Percentiles rank a stretch among this genome's conserved stretches.
Conservation (phyloP, 2,888 invertebrate species). For the Actias luna region DNA sequence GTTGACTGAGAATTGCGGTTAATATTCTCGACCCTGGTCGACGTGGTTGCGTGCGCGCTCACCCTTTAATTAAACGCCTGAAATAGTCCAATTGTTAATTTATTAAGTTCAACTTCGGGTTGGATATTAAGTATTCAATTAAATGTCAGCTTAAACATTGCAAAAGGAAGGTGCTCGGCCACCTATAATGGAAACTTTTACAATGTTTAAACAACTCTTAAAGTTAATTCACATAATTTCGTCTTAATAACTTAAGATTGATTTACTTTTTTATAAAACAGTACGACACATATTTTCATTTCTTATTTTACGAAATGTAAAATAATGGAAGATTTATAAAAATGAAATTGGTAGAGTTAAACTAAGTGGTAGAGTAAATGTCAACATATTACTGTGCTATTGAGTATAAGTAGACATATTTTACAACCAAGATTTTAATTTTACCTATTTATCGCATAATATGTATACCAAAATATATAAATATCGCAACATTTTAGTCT, state of each 20-base stretch:
- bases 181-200: conserved; percentile 17
- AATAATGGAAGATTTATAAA: no score
- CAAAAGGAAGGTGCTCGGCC: conserved; percentile 25
- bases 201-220: conserved; percentile 1
- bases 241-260: not conserved
- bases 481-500: no score
- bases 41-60: conserved; percentile 60
- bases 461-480: no score
- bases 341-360: no score
- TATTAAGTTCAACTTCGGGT: conserved; percentile 52
- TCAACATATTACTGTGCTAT: no score
- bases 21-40: conserved; percentile 76
- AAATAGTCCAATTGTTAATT: conserved; percentile 76
- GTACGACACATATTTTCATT: no score
- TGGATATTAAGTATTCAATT: conserved; percentile 51
- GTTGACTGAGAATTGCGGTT: conserved; percentile 82
- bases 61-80: conserved; percentile 78
- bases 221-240: conserved; percentile 9
- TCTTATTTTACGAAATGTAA: no score
- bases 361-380: no score
- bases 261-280: conserved; percentile 18
- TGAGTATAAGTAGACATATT: no score
- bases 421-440: no score
- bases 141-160: conserved; percentile 30
- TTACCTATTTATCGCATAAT: no score